phyloP scores from a whole-genome alignment of 2,797 vertebrate genomes.

The Perodicticus potto region DNA sequence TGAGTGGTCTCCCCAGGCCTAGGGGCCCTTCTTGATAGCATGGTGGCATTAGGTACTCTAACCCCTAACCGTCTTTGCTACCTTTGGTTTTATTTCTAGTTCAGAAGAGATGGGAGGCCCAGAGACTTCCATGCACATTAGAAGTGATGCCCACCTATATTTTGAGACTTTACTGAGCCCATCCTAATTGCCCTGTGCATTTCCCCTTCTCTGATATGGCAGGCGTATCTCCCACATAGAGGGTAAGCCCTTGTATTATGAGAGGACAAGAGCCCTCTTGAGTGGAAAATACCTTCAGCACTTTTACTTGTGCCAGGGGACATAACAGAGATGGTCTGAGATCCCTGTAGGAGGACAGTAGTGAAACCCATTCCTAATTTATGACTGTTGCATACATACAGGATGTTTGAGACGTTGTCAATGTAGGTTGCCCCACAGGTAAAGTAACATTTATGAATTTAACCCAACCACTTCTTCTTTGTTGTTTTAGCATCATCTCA shows the following conservation, averaged over 20 bases:
- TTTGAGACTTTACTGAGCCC: background rate
- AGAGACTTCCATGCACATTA: background rate
- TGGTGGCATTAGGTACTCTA: background rate
- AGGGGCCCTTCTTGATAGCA: background rate
- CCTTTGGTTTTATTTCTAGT: background rate
- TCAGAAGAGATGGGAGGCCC: background rate
- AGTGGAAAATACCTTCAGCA: background rate
- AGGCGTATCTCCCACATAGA: background rate
- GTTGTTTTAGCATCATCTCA: conserved; percentile 1
- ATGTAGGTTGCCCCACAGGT: background rate
- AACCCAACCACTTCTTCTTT: background rate
- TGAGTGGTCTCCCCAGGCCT: background rate
- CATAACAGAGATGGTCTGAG: background rate
- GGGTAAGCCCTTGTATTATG: accelerated
- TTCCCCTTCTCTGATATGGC: background rate
- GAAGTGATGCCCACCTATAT: background rate
- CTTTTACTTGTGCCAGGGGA: background rate
- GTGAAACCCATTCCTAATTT: background rate
- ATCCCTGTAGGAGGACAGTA: background rate
- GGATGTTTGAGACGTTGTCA: background rate
- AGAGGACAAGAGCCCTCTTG: background rate
- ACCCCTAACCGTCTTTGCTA: background rate
- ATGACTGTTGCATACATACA: background rate
- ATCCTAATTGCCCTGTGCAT: background rate
- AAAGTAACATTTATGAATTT: background rate